A percentile compares a stretch with the other conserved stretches of the same genome.
Evolutionary conservation across 2,888 invertebrate genomes (phyloP).

Genomic region (Ferrisia virgata): DNA sequence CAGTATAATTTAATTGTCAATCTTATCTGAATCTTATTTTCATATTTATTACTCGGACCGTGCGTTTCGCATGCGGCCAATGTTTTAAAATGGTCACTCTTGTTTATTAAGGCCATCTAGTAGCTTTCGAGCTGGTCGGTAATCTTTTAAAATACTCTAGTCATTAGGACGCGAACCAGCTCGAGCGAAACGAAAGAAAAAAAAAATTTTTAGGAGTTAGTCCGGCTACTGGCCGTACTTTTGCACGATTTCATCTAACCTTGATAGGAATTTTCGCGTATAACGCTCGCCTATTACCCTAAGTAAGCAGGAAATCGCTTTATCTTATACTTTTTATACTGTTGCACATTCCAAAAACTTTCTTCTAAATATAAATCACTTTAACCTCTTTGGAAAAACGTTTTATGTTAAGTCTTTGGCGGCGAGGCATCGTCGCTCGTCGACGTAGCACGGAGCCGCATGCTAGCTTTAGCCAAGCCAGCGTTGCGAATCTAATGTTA

Average conservation of each 20-base stretch:
- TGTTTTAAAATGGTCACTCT: conserved; percentile 11
- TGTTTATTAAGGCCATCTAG: conserved; percentile 9
- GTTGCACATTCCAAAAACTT: conserved; percentile 29
- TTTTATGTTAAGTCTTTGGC: conserved; percentile 6
- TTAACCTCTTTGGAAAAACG: conserved; percentile 23
- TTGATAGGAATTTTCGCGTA: conserved; percentile 1
- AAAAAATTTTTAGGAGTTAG: not conserved
- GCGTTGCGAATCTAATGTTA: conserved; percentile 1
- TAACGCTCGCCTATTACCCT: conserved; percentile 7
- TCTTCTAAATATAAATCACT: conserved; percentile 3
- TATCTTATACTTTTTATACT: conserved; percentile 29
- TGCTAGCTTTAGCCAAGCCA: not conserved
- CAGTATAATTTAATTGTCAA: conserved; percentile 3
- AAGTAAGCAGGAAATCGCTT: conserved; percentile 17
- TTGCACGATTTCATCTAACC: conserved; percentile 15
- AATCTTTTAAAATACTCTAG: conserved; percentile 1
- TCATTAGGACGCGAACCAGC: not conserved
- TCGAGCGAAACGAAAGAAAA: not conserved
- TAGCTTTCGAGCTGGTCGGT: not conserved
- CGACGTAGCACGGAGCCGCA: no score
- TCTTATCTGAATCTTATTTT: conserved; percentile 12
- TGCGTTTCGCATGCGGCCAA: not conserved
- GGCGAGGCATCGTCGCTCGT: no score
- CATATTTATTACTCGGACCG: conserved; percentile 10
- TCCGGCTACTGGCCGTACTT: not conserved